A percentile compares a stretch with the other conserved stretches of the same genome.
Evolutionary conservation across 2,888 invertebrate genomes (phyloP).

Genomic region (Platypus cylindrus): DNA sequence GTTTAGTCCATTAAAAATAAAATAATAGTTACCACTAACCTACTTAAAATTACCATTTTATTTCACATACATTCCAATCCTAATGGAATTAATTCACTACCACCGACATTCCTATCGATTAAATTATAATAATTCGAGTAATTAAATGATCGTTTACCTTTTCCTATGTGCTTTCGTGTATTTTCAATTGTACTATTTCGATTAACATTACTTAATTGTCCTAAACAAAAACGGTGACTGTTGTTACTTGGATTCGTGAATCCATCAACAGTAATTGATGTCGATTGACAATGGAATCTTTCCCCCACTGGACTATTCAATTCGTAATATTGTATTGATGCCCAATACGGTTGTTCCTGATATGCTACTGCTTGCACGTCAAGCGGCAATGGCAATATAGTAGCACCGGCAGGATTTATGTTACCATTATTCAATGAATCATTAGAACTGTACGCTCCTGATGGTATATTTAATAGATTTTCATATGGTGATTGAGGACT

Average conservation of each 20-base stretch:
- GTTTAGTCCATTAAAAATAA: not conserved
- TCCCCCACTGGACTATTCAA: constrained; percentile 94
- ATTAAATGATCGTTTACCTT: constrained; percentile 36
- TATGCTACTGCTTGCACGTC: constrained; percentile 79
- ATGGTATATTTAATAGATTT: constrained; percentile 77
- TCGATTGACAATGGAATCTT: constrained; percentile 79
- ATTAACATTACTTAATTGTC: constrained; percentile 95
- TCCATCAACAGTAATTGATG: constrained; percentile 88
- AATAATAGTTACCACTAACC: not conserved
- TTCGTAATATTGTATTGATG: constrained; percentile 94
- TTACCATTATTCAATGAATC: constrained; percentile 53
- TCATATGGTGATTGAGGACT: constrained; percentile 40
- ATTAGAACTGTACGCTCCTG: constrained; percentile 85
- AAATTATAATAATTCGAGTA: not conserved
- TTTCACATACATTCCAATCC: not conserved
- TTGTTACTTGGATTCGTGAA: constrained; percentile 95
- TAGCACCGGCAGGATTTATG: constrained; percentile 1
- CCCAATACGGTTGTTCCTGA: constrained; percentile 91
- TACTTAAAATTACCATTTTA: not conserved
- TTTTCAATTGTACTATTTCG: constrained; percentile 98
- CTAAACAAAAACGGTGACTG: constrained; percentile 88
- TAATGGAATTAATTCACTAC: no score
- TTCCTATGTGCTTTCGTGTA: constrained; percentile 94
- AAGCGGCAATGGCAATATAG: constrained; percentile 31
- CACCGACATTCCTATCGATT: no score